Evolutionary conservation across 1,140 invertebrate species (phyloP), one percentile per base, ranked within the genome.

Genomic region (Riptortus pedestris): DNA sequence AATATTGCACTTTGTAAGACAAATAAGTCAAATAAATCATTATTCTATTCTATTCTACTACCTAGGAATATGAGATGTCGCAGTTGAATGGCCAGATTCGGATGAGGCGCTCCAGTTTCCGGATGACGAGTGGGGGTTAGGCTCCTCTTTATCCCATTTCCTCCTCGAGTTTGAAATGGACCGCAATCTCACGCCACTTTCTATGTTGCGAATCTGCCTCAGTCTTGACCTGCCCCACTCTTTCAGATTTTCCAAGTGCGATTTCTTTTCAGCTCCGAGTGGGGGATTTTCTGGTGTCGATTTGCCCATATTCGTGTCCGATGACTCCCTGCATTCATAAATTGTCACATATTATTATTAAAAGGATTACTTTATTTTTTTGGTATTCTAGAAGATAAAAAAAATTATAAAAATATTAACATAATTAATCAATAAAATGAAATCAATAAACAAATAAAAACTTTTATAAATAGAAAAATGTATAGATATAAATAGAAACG

Each of bases 81-180:
- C 69, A 29, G 71, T 71, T n/a, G 90, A 88, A 64, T 90, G 78
- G 43, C 90, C 91, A 67, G 88, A 93, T 74, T 90, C 87, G 0
- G 88, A 93, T 70, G 88, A 91, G 33, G 89, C 90, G 69, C 89
- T 92, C 93, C 93, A 95, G 74, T 95, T 94, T 51, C 93, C 93
- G 65, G 88, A 91, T 47, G 89, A 92, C 0, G 90, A 93, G 74
- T 91, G 87, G 24, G 85, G 83, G 9, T 61, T 61, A 5, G 77
- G 78, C 72, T 91, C 90, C 64, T 88, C 86, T 12, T 68, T 69
- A 47, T 68, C 66, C 65, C 62, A 65, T 62, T 67, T 70, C 33
- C 70, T 63, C 9, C 67, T 61, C 1, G 45, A 24, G 16, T 65
- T 67, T 14, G 65, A 52, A 11, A 66, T 61, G 27, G 62, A 62